These are phyloP conservation scores for Hoplostethus atlanticus DNA, from an alignment of 2,797 vertebrate genomes.

Conservation along the genomic window DNA sequence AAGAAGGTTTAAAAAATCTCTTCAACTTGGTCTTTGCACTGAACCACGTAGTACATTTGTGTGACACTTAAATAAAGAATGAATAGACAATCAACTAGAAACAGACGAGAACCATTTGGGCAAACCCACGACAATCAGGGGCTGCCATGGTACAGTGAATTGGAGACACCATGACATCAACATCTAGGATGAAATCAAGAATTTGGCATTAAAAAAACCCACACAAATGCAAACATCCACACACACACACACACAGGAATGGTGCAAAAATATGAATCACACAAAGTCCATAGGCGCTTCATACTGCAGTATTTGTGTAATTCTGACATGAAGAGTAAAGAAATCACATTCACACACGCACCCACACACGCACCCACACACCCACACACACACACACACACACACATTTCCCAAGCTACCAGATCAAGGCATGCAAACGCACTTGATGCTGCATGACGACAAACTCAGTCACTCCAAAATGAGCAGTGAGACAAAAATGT, in stretches of 20 bases:
- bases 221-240: neutral
- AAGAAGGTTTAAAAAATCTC: conserved; percentile 1
- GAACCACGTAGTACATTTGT: conserved; percentile 10
- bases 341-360: conserved; percentile 18
- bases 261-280: conserved; percentile 55
- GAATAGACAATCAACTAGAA: conserved; percentile 15
- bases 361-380: too few species aligned
- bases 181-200: conserved; percentile 49
- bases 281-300: conserved; percentile 38
- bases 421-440: conserved; percentile 16
- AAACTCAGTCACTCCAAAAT: conserved; percentile 36
- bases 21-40: conserved; percentile 51
- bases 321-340: conserved; percentile 19
- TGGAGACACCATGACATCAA: conserved; percentile 29
- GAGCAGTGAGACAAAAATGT: conserved; percentile 22
- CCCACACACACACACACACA: too few species aligned
- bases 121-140: neutral
- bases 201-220: conserved; percentile 50
- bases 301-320: conserved; percentile 33
- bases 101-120: conserved; percentile 33
- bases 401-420: conserved; percentile 9
- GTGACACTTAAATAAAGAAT: conserved; percentile 56
- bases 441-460: conserved; percentile 28
- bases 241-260: conserved; percentile 17
- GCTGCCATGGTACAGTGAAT: conserved; percentile 22